These are phyloP conservation scores for Sebastes variabilis DNA, from an alignment of 2,797 vertebrate species.

Conservation along the genomic window DNA sequence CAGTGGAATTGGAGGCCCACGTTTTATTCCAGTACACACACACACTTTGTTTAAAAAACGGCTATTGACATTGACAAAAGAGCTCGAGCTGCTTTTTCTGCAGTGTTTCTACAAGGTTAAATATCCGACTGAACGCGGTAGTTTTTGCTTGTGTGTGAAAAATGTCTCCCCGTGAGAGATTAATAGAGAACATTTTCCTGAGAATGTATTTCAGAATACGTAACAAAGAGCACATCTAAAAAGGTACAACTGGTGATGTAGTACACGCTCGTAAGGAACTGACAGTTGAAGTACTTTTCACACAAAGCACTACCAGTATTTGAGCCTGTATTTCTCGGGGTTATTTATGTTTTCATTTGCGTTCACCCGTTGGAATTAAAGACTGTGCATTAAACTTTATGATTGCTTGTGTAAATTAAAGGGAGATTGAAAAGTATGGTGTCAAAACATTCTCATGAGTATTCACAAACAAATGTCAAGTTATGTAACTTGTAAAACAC, in stretches of 20 bases:
- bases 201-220: constrained; percentile 30
- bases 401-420: constrained; percentile 63
- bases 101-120: constrained; percentile 66
- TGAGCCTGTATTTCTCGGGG: constrained; percentile 49
- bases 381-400: constrained; percentile 64
- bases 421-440: constrained; percentile 42
- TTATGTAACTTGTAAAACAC: too few species aligned
- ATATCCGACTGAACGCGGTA: constrained; percentile 38
- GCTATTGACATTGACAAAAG: constrained; percentile 66
- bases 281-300: constrained; percentile 55
- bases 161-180: constrained; percentile 8
- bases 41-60: constrained; percentile 71
- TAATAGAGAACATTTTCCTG: constrained; percentile 13
- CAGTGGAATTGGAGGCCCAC: constrained; percentile 79
- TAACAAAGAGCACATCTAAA: constrained; percentile 10
- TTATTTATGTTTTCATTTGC: constrained; percentile 68
- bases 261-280: constrained; percentile 15
- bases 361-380: constrained; percentile 61
- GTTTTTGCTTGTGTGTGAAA: constrained; percentile 9
- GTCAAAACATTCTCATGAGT: too few species aligned
- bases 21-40: constrained; percentile 69
- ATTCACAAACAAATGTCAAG: too few species aligned
- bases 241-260: constrained; percentile 30
- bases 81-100: constrained; percentile 54
- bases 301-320: constrained; percentile 28